Evolutionary conservation across 2,113 vertebrate genomes (phyloP).

Genomic region (Eurystomus gularis): DNA sequence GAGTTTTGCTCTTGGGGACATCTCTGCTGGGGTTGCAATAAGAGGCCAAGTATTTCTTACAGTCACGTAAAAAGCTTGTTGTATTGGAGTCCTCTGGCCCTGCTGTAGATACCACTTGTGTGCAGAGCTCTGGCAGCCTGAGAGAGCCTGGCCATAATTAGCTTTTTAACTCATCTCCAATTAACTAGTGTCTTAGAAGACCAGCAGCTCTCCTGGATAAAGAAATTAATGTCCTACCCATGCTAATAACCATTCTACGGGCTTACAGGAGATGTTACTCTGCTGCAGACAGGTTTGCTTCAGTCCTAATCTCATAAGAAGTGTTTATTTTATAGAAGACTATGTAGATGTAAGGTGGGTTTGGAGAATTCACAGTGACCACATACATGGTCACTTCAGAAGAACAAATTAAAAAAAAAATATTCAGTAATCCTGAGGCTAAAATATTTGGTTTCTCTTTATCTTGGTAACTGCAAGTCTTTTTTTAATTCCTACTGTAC

Average conservation of each 20-base stretch:
- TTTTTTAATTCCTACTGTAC: background rate
- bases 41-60: background rate
- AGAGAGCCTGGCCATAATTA: background rate
- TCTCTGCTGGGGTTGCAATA: background rate
- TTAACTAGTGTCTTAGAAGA: background rate
- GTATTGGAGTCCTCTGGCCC: background rate
- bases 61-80: background rate
- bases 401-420: background rate
- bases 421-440: background rate
- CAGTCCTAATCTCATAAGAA: background rate
- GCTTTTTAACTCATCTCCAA: background rate
- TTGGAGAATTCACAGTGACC: background rate
- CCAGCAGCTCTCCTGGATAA: background rate
- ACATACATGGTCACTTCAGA: background rate
- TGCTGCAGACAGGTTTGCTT: background rate
- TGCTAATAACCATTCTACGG: background rate
- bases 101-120: background rate
- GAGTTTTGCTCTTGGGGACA: background rate
- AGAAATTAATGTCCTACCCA: background rate
- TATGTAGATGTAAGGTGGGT: background rate
- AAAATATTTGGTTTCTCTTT: background rate
- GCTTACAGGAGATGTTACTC: background rate
- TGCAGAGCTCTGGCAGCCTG: background rate
- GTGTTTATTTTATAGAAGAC: background rate
- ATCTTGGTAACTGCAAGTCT: background rate